phyloP scores from a whole-genome alignment of 2,797 vertebrate genomes.

The Hirundo rustica region DNA sequence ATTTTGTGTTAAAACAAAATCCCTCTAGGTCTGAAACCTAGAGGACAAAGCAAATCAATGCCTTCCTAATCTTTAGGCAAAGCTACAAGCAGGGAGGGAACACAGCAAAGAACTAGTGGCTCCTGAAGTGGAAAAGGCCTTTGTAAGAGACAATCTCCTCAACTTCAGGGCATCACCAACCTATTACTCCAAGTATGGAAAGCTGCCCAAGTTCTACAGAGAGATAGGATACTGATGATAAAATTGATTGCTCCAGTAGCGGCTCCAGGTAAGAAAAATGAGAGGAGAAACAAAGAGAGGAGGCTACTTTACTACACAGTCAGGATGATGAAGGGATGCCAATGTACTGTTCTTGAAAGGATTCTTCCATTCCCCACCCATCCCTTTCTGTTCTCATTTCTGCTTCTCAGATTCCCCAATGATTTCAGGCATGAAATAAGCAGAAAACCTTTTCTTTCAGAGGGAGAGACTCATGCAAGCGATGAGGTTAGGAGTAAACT shows the following conservation, averaged over 20 bases:
- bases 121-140: background rate
- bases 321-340: background rate
- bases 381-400: background rate
- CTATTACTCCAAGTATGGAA: background rate
- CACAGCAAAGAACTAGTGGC: background rate
- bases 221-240: background rate
- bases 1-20: background rate
- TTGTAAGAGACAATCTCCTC: background rate
- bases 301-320: background rate
- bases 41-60: background rate
- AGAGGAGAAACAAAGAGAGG: background rate
- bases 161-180: background rate
- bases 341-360: background rate
- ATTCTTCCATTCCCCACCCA: background rate
- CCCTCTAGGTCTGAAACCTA: background rate
- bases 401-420: background rate
- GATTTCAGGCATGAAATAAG: background rate
- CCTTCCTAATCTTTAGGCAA: background rate
- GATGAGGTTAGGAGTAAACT: background rate
- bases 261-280: background rate
- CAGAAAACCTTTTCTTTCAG: background rate
- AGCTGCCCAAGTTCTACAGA: background rate
- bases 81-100: background rate
- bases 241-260: background rate
- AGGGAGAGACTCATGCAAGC: background rate